Percentiles rank a stretch among this genome's conserved stretches.
These are phyloP conservation scores for Drosophila prosaltans DNA, from an alignment of 1,140 invertebrate genomes.

Conservation along the genomic window DNA sequence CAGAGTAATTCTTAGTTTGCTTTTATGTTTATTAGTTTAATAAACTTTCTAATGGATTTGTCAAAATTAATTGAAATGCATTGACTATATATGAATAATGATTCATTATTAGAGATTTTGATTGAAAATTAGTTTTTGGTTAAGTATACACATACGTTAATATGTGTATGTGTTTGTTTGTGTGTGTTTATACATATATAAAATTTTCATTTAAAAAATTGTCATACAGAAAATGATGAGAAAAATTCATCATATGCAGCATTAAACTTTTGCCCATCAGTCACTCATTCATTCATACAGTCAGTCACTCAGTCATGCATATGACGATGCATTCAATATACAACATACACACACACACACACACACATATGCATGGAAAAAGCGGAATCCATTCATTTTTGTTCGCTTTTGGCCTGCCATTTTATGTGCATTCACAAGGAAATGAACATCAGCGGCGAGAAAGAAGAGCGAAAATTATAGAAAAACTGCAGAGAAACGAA, in stretches of 20 bases:
- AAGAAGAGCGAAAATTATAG: conserved; percentile 13
- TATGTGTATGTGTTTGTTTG: too few relatives aligned
- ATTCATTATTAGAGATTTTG: too few relatives aligned
- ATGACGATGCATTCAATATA: conserved; percentile 20
- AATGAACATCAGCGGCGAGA: conserved; percentile 16
- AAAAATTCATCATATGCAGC: conserved; percentile 33
- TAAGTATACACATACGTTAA: too few relatives aligned
- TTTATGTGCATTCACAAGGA: conserved; percentile 23
- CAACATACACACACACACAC: neutral
- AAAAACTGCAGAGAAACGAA: conserved; percentile 3
- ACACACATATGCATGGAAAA: neutral
- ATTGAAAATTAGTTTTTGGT: too few relatives aligned
- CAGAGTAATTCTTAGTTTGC: too few relatives aligned
- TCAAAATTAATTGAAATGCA: too few relatives aligned
- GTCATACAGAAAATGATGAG: conserved; percentile 18
- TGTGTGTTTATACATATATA: neutral
- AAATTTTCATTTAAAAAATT: conserved; percentile 25
- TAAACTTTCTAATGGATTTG: too few relatives aligned
- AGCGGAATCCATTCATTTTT: conserved; percentile 15
- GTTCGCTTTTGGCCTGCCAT: conserved; percentile 17
- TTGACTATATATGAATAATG: too few relatives aligned
- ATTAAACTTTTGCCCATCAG: conserved; percentile 15
- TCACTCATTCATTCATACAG: conserved; percentile 12
- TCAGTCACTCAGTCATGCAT: conserved; percentile 22
- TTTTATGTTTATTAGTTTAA: too few relatives aligned